A percentile compares a stretch with the other conserved stretches of the same genome.
These are phyloP conservation scores for Eubucco bourcierii DNA, from an alignment of 2,113 vertebrate genomes.

Conservation along the genomic window DNA sequence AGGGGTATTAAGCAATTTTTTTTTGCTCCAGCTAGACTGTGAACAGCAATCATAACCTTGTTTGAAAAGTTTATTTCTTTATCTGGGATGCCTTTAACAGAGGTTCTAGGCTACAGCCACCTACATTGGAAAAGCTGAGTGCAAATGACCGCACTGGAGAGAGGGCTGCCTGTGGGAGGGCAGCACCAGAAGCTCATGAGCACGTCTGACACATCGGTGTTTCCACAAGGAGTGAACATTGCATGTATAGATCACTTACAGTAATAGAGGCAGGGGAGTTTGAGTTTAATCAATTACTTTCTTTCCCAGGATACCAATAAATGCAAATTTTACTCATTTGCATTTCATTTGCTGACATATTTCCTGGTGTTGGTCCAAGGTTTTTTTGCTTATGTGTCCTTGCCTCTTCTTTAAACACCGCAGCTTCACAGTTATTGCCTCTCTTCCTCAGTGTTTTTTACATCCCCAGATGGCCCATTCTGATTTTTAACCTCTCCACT, in stretches of 20 bases:
- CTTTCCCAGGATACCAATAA: neutral
- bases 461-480: neutral
- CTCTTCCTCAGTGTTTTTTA: neutral
- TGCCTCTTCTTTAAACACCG: neutral
- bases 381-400: neutral
- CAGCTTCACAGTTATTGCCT: neutral
- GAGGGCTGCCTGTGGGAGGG: neutral
- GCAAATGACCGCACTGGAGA: neutral
- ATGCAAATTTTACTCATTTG: slow-evolving; percentile 7
- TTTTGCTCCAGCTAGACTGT: neutral
- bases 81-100: neutral
- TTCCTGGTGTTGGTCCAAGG: neutral
- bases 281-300: neutral
- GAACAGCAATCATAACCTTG: neutral
- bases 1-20: neutral
- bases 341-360: neutral
- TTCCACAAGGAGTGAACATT: neutral
- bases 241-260: neutral
- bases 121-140: neutral
- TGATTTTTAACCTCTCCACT: neutral
- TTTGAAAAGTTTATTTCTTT: neutral
- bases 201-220: neutral
- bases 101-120: neutral
- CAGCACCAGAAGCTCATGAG: neutral
- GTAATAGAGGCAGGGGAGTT: neutral